Evolutionary conservation across 2,888 invertebrate genomes (phyloP).

Genomic region (Metallyticus violacea): DNA sequence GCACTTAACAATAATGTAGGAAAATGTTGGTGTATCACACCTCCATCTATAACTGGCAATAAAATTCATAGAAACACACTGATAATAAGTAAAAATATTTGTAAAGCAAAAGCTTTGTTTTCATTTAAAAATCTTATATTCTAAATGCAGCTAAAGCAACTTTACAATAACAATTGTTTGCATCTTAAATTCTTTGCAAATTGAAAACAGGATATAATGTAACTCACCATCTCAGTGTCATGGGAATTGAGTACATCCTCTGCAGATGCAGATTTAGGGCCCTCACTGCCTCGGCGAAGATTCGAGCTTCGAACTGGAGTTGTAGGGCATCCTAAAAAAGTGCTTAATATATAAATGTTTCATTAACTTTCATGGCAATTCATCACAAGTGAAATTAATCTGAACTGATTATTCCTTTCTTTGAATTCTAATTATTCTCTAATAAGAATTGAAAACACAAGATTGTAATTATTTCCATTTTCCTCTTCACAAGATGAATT

Average conservation of each 20-base stretch:
- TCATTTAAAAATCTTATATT: neutral
- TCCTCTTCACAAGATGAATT: too few relatives aligned
- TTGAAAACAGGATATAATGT: neutral
- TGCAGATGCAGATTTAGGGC: conserved; percentile 27
- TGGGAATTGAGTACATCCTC: conserved; percentile 76
- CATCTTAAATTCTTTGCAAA: neutral
- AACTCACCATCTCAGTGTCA: conserved; percentile 81
- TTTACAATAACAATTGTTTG: neutral
- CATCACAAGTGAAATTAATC: conserved; percentile 38
- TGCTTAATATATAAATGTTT: too few relatives aligned
- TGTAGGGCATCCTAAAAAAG: conserved; percentile 58
- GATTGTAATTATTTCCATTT: too few relatives aligned
- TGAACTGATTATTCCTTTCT: neutral
- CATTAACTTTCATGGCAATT: too few relatives aligned
- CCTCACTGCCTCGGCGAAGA: conserved; percentile 28
- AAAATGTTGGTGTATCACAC: too few relatives aligned
- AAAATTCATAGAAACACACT: too few relatives aligned
- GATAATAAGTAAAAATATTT: neutral
- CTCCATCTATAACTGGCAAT: too few relatives aligned
- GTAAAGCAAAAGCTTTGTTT: neutral
- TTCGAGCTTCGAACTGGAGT: conserved; percentile 50
- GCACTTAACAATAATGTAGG: too few relatives aligned
- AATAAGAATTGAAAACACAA: too few relatives aligned
- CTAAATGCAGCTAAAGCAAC: neutral
- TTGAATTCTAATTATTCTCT: neutral